phyloP scores from a whole-genome alignment of 2,888 invertebrate species.

The Synergus laeviventris region DNA sequence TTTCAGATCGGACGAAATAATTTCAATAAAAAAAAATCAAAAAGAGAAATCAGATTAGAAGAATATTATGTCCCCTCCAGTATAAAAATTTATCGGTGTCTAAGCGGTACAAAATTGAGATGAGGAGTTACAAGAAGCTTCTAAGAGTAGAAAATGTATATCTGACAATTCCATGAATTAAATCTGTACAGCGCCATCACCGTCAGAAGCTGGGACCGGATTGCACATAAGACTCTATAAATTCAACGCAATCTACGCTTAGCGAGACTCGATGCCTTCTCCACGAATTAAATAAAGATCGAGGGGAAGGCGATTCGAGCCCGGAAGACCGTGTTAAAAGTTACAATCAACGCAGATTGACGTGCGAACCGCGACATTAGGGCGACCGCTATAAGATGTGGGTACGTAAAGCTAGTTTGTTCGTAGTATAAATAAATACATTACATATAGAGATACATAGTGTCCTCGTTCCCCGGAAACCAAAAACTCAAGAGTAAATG shows the following conservation, averaged over 20 bases:
- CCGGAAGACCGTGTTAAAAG: constrained; percentile 39
- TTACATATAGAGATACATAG: constrained; percentile 53
- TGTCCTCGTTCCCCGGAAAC: constrained; percentile 13
- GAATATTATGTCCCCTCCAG: constrained; percentile 4
- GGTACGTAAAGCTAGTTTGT: constrained; percentile 50
- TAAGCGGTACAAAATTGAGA: not conserved
- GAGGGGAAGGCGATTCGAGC: constrained; percentile 13
- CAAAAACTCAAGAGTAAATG: constrained; percentile 20
- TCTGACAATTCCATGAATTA: constrained; percentile 34
- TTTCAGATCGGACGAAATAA: not conserved
- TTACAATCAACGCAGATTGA: constrained; percentile 40
- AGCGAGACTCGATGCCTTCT: constrained; percentile 32
- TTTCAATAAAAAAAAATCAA: not conserved
- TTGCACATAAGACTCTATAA: constrained; percentile 35
- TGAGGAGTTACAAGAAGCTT: not conserved
- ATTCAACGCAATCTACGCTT: constrained; percentile 23
- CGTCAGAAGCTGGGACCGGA: constrained; percentile 36
- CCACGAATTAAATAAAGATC: constrained; percentile 7
- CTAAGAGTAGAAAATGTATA: constrained; percentile 25
- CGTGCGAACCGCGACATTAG: constrained; percentile 38
- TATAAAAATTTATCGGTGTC: constrained; percentile 31
- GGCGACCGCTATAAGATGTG: constrained; percentile 43
- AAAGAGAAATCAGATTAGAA: not conserved
- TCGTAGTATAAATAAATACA: constrained; percentile 57
- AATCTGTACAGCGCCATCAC: constrained; percentile 29